These are phyloP conservation scores for Cavia aperea DNA, from an alignment of 2,113 vertebrate species.

Conservation along the genomic window DNA sequence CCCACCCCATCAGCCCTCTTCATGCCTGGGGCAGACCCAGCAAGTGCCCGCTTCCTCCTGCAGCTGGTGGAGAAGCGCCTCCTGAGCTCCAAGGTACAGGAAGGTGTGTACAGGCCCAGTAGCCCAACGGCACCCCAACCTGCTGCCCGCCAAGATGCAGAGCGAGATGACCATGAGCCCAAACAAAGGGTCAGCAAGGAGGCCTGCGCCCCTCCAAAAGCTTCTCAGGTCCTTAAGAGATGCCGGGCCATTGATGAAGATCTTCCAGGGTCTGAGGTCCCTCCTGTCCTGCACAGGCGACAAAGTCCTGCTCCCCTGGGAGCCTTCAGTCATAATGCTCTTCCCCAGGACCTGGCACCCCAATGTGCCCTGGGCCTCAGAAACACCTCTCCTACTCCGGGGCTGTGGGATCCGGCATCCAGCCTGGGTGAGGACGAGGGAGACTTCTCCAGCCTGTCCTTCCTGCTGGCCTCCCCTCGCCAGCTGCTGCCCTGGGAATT, in stretches of 20 bases:
- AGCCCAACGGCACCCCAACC: not conserved
- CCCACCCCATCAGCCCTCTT: rapidly evolving
- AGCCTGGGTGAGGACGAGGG: not conserved
- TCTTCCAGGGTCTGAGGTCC: not conserved
- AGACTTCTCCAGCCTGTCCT: not conserved
- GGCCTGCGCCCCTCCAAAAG: too few species aligned
- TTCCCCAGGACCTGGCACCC: not conserved
- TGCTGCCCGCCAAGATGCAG: not conserved
- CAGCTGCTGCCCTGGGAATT: not conserved
- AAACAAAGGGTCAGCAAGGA: not conserved
- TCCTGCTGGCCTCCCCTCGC: not conserved
- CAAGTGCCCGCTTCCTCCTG: not conserved
- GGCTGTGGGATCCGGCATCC: not conserved
- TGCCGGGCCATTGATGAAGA: not conserved
- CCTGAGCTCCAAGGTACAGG: not conserved
- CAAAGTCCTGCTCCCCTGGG: not conserved
- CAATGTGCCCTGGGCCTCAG: not conserved
- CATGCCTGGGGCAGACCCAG: not conserved
- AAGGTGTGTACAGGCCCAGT: not conserved
- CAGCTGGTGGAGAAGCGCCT: not conserved
- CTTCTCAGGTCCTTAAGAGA: not conserved
- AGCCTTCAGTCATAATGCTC: too few species aligned
- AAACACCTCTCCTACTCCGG: not conserved
- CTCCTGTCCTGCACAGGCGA: not conserved
- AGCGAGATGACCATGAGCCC: not conserved